A percentile compares a stretch with the other conserved stretches of the same genome.
Evolutionary conservation across 2,113 vertebrate species (phyloP).

Genomic region (Nannobrachium achirus): DNA sequence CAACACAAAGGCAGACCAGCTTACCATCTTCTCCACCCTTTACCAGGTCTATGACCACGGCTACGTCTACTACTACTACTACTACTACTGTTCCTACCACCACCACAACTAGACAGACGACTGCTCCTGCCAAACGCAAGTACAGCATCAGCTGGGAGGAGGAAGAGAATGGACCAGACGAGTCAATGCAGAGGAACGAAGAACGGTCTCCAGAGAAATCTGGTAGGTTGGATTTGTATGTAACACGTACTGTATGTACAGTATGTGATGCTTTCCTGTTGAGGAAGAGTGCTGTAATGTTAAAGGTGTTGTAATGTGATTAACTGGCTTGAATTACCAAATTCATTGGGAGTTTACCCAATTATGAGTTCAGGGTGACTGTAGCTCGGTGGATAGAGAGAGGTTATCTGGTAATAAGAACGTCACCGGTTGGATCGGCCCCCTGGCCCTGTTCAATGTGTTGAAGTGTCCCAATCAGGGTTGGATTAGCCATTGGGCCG

Average conservation of each 20-base stretch:
- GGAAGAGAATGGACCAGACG: constrained; percentile 32
- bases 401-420: too few species aligned
- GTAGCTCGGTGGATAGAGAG: constrained; percentile 14
- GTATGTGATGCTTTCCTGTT: too few species aligned
- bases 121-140: constrained; percentile 48
- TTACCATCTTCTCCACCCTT: constrained; percentile 6
- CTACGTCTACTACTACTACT: constrained; percentile 24
- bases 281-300: too few species aligned
- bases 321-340: too few species aligned
- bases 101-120: constrained; percentile 13
- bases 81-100: constrained; percentile 13
- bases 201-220: constrained; percentile 41
- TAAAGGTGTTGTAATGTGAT: too few species aligned
- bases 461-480: too few species aligned
- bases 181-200: constrained; percentile 49
- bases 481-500: too few species aligned
- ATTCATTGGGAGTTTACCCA: too few species aligned
- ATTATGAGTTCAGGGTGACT: too few species aligned
- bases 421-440: too few species aligned
- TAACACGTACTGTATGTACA: not conserved
- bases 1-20: constrained; percentile 21
- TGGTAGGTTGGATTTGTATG: constrained; percentile 52
- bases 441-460: too few species aligned
- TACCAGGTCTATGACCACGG: constrained; percentile 33
- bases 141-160: constrained; percentile 74